Percentiles rank a stretch among this genome's conserved stretches.
Evolutionary conservation across 1,140 invertebrate species (phyloP).

Genomic region (Polyergus mexicanus): DNA sequence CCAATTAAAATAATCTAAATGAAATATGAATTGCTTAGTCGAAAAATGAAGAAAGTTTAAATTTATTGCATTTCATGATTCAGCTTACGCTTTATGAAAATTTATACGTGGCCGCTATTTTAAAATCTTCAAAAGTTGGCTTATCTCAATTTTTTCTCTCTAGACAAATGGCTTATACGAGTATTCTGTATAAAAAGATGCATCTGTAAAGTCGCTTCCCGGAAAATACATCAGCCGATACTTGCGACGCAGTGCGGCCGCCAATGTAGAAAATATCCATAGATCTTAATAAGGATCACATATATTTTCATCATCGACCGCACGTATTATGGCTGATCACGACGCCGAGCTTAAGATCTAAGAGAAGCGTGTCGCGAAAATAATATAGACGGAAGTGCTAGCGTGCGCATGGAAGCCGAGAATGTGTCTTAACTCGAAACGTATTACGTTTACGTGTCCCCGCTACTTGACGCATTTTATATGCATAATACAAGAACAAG

Average conservation of each 20-base stretch:
- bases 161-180: conserved; percentile 35
- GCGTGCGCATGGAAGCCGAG: conserved; percentile 4
- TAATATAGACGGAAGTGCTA: conserved; percentile 35
- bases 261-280: conserved; percentile 33
- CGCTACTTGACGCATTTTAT: conserved; percentile 54
- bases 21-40: neutral
- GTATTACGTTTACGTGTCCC: conserved; percentile 60
- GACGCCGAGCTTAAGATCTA: conserved; percentile 28
- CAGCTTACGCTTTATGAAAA: conserved; percentile 14
- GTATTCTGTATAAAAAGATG: conserved; percentile 57
- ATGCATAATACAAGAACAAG: conserved; percentile 59
- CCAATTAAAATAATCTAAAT: conserved; percentile 15
- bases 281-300: conserved; percentile 55
- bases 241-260: neutral
- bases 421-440: conserved; percentile 47
- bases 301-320: conserved; percentile 56
- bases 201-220: conserved; percentile 17
- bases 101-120: conserved; percentile 32
- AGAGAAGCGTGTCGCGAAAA: conserved; percentile 12
- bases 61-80: conserved; percentile 41
- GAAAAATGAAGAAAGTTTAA: conserved; percentile 35
- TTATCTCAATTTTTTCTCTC: conserved; percentile 11
- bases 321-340: conserved; percentile 38
- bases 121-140: conserved; percentile 44
- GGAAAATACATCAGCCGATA: neutral